A percentile compares a stretch with the other conserved stretches of the same genome.
Evolutionary conservation across 2,888 invertebrate genomes (phyloP).

Genomic region (Zygothrica quintamaculata): DNA sequence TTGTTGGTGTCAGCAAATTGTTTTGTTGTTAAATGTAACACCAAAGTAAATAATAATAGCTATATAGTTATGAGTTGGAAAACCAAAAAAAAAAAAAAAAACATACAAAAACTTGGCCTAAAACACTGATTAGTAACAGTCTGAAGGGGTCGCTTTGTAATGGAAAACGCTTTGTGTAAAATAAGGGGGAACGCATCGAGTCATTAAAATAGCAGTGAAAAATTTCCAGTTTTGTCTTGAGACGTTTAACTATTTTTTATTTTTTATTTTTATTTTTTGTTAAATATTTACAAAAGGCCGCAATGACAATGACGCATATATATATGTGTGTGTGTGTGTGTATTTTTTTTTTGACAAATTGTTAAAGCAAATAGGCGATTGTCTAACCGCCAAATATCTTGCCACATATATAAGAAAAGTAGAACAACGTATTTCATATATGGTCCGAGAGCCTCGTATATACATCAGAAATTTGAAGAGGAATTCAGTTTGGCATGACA

Average conservation of each 20-base stretch:
- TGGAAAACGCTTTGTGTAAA: slow-evolving; percentile 41
- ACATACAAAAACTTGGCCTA: slow-evolving; percentile 26
- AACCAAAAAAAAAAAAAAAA: slow-evolving; percentile 21
- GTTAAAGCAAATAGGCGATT: slow-evolving; percentile 67
- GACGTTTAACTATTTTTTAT: slow-evolving; percentile 18
- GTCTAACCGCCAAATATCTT: slow-evolving; percentile 62
- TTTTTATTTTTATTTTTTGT: slow-evolving; percentile 23
- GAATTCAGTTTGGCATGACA: slow-evolving; percentile 74
- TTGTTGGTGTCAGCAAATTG: slow-evolving; percentile 45
- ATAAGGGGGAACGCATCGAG: slow-evolving; percentile 20
- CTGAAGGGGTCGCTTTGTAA: slow-evolving; percentile 15
- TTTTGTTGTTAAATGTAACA: slow-evolving; percentile 55
- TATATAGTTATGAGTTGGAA: too few relatives aligned
- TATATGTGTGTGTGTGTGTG: neutral
- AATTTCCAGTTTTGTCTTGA: slow-evolving; percentile 46
- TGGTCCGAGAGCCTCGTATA: slow-evolving; percentile 48
- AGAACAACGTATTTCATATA: slow-evolving; percentile 67
- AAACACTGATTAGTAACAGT: slow-evolving; percentile 34
- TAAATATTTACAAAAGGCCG: slow-evolving; percentile 64
- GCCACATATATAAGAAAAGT: slow-evolving; percentile 60
- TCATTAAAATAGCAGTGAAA: slow-evolving; percentile 44
- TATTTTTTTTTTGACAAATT: slow-evolving; percentile 51
- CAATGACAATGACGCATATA: slow-evolving; percentile 68
- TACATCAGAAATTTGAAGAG: slow-evolving; percentile 54
- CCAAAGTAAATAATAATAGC: slow-evolving; percentile 34